Conservation (phyloP, 2,797 vertebrate species). For the Galaxias olidus region DNA sequence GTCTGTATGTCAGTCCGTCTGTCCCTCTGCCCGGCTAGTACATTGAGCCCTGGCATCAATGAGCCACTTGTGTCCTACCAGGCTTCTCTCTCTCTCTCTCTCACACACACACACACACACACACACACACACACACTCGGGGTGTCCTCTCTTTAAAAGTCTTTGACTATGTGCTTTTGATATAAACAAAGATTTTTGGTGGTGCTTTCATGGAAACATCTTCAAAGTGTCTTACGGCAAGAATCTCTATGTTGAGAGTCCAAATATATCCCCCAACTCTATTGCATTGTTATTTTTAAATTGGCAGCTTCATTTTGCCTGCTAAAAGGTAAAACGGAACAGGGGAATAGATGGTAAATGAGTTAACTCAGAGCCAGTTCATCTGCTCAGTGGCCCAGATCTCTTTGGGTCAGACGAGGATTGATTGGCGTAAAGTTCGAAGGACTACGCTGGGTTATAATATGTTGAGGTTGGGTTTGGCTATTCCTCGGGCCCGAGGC, state of each 20-base stretch:
- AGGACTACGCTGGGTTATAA: conserved; percentile 36
- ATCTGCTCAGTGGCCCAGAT: conserved; percentile 41
- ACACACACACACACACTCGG: too few species aligned
- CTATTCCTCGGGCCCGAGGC: background rate
- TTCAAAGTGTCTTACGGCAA: too few species aligned
- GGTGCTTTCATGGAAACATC: too few species aligned
- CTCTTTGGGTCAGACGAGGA: conserved; percentile 52
- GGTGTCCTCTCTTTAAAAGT: too few species aligned
- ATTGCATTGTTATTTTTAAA: background rate
- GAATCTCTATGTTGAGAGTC: too few species aligned
- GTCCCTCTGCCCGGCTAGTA: conserved; percentile 38
- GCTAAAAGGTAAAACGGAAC: conserved; percentile 24
- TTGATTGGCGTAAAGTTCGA: conserved; percentile 40
- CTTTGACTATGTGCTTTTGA: conserved; percentile 37
- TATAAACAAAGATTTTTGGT: too few species aligned
- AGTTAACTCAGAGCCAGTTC: conserved; percentile 46
- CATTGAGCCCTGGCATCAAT: conserved; percentile 64
- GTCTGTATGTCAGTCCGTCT: conserved; percentile 65
- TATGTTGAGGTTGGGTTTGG: conserved; percentile 15
- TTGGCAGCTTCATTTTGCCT: conserved; percentile 16
- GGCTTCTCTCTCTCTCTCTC: conserved; percentile 9
- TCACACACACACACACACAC: too few species aligned
- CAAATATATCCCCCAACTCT: too few species aligned
- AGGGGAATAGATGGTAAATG: background rate
- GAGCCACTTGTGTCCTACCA: conserved; percentile 67